Evolutionary conservation across 2,113 vertebrate species (phyloP).

Genomic region (Phalacrocorax aristotelis): DNA sequence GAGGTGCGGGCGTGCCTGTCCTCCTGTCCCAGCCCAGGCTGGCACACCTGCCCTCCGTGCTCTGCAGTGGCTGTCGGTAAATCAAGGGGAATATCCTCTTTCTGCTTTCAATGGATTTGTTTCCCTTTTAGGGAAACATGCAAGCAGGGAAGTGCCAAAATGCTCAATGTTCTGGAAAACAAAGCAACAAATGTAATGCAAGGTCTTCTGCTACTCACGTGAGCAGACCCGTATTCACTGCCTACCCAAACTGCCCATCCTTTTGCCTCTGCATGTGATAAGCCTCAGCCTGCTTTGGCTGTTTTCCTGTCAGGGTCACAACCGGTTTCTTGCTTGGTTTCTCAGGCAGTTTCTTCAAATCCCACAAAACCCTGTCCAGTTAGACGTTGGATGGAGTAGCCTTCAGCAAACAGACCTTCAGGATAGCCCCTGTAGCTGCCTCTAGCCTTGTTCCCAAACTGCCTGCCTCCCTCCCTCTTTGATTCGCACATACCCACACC

Average conservation of each 20-base stretch:
- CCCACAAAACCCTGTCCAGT: neutral
- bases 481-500: neutral
- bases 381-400: neutral
- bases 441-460: neutral
- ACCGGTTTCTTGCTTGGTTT: neutral
- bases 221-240: neutral
- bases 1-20: accelerated
- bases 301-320: neutral
- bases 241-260: accelerated
- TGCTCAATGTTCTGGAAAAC: neutral
- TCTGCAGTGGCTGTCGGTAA: neutral
- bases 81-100: neutral
- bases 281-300: neutral
- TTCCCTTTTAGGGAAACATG: neutral
- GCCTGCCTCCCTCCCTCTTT: neutral
- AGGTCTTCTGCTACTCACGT: neutral
- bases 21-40: neutral
- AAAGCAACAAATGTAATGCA: neutral
- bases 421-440: neutral
- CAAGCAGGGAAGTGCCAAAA: neutral
- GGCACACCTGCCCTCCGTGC: neutral
- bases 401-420: neutral
- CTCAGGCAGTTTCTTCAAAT: neutral
- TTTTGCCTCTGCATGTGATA: neutral
- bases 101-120: neutral